Evolutionary conservation across 2,888 invertebrate species (phyloP).

Genomic region (Drosophila buzzatii): DNA sequence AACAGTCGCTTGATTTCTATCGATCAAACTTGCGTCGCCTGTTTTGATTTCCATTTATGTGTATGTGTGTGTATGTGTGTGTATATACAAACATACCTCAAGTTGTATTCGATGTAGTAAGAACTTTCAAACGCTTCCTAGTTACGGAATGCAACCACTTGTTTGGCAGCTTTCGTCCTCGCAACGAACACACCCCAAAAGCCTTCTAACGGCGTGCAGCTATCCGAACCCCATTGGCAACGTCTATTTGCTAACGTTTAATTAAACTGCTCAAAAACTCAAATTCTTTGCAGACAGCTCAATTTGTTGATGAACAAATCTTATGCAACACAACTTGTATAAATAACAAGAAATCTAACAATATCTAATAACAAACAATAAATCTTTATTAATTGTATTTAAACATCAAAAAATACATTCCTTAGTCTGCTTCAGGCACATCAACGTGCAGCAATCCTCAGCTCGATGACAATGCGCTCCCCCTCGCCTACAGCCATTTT

Average conservation of each 20-base stretch:
- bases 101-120: constrained; percentile 17
- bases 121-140: constrained; percentile 61
- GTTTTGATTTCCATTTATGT: constrained; percentile 47
- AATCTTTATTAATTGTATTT: neutral
- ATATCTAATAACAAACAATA: neutral
- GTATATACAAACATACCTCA: neutral
- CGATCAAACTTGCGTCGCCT: constrained; percentile 69
- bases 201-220: neutral
- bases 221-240: neutral
- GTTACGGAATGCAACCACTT: constrained; percentile 81
- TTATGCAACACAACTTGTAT: neutral
- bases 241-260: constrained; percentile 2
- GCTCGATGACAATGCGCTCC: neutral
- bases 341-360: neutral
- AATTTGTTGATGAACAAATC: constrained; percentile 11
- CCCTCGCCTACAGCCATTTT: neutral
- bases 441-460: constrained; percentile 6
- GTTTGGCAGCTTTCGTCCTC: constrained; percentile 50
- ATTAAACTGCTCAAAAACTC: constrained; percentile 5
- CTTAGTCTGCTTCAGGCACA: neutral
- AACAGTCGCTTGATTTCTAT: constrained; percentile 58
- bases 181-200: constrained; percentile 22
- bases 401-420: neutral
- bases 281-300: constrained; percentile 8
- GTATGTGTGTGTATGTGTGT: neutral